Conservation (phyloP, 1,140 invertebrate species). For the Holcopasites calliopsidis region DNA sequence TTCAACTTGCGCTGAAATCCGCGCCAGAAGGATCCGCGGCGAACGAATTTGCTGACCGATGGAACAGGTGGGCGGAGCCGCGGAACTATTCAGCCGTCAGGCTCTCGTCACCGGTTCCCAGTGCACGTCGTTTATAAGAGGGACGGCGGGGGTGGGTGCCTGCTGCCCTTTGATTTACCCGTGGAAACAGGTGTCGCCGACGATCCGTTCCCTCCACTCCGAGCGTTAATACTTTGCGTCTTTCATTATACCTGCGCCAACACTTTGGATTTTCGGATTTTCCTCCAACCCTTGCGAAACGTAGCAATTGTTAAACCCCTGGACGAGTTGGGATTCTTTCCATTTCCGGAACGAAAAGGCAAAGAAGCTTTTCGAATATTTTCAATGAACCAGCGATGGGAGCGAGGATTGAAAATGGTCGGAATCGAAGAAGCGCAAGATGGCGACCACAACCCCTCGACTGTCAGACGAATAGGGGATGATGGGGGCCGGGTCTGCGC, state of each 20-base stretch:
- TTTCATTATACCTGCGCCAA: neutral
- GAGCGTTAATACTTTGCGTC: conserved; percentile 2
- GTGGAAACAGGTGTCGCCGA: conserved; percentile 23
- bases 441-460: conserved; percentile 33
- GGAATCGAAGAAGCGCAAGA: conserved; percentile 31
- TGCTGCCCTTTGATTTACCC: conserved; percentile 15
- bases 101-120: neutral
- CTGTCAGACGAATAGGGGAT: neutral
- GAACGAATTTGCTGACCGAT: conserved; percentile 24
- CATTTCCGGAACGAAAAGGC: too few species aligned
- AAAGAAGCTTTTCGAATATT: too few species aligned
- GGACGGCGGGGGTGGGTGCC: neutral
- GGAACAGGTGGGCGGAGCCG: conserved; percentile 49
- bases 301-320: too few species aligned
- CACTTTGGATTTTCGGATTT: too few species aligned
- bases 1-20: conserved; percentile 6
- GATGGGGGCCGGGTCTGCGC: conserved; percentile 28
- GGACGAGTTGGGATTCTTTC: too few species aligned
- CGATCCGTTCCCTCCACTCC: conserved; percentile 9
- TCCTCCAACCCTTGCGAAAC: too few species aligned
- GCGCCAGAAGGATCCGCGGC: neutral
- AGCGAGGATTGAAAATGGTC: neutral
- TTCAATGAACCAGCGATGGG: neutral
- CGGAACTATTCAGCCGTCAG: conserved; percentile 11
- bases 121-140: conserved; percentile 2